Conservation (phyloP, 2,888 invertebrate genomes). For the Athalia circularis region DNA sequence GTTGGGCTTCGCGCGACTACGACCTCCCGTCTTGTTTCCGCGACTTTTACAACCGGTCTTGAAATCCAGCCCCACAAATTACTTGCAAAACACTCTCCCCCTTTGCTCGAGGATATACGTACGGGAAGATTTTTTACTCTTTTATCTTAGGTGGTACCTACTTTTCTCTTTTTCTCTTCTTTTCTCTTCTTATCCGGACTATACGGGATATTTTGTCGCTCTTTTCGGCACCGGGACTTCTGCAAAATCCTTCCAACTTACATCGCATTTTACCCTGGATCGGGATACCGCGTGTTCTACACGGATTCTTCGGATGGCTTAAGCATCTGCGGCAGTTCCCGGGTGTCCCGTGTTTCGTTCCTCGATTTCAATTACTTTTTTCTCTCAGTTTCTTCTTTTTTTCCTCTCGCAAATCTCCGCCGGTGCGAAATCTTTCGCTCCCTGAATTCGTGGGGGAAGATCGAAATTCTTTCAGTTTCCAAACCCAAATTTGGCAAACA, state of each 20-base stretch:
- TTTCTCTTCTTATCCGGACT: not conserved
- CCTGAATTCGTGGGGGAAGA: too few species aligned
- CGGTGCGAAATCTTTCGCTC: too few species aligned
- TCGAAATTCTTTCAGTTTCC: too few species aligned
- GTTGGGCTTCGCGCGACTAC: not conserved
- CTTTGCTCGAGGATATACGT: not conserved
- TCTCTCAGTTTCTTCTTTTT: not conserved
- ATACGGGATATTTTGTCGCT: not conserved
- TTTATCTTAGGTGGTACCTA: not conserved
- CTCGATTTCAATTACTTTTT: not conserved
- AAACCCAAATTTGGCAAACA: too few species aligned
- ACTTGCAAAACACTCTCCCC: conserved; percentile 20
- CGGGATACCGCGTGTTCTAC: conserved; percentile 18
- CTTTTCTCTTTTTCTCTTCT: not conserved
- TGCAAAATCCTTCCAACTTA: not conserved
- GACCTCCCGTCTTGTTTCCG: conserved; percentile 20
- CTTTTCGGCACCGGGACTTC: not conserved
- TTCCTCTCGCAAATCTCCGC: too few species aligned
- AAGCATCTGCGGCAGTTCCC: not conserved
- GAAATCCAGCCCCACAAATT: conserved; percentile 29
- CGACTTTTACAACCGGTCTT: conserved; percentile 27
- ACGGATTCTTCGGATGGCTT: conserved; percentile 23
- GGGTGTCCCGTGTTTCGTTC: not conserved
- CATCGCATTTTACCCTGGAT: not conserved
- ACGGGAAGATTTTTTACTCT: not conserved